These are phyloP conservation scores for Seira musarum DNA, from an alignment of 2,888 invertebrate genomes.

Conservation along the genomic window DNA sequence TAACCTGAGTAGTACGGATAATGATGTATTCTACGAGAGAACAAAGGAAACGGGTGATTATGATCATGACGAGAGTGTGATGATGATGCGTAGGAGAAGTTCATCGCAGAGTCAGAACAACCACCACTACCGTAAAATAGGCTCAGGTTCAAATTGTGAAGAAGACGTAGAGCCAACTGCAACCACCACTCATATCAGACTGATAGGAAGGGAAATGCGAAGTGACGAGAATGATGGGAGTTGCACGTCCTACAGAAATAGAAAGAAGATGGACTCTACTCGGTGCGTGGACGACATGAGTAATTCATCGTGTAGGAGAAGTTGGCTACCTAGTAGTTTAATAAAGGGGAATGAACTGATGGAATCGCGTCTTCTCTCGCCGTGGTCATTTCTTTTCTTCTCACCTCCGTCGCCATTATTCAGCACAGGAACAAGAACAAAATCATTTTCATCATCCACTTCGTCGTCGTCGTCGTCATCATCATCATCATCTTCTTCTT, in stretches of 20 bases:
- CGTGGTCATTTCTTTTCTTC: not conserved
- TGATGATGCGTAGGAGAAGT: not conserved
- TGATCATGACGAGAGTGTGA: no score
- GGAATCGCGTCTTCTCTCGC: not conserved
- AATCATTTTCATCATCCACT: slow-evolving; percentile 1
- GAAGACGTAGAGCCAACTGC: not conserved
- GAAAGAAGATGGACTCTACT: no score
- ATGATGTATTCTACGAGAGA: not conserved
- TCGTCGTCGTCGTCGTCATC: slow-evolving; percentile 17
- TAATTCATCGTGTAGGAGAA: slow-evolving; percentile 8
- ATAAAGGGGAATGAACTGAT: not conserved
- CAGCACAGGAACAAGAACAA: slow-evolving; percentile 23
- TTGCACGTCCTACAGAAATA: not conserved
- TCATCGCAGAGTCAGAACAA: not conserved
- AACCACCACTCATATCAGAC: slow-evolving; percentile 36
- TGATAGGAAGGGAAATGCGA: slow-evolving; percentile 31
- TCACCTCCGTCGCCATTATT: not conserved
- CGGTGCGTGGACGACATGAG: not conserved
- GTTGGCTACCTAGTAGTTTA: not conserved
- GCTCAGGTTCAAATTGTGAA: not conserved
- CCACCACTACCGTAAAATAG: not conserved
- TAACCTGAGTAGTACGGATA: not conserved
- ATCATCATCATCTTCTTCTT: slow-evolving; percentile 14
- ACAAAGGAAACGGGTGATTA: not conserved
- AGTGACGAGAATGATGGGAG: not conserved